Conservation (phyloP, 2,113 vertebrate genomes). For the Arizona elegans region DNA sequence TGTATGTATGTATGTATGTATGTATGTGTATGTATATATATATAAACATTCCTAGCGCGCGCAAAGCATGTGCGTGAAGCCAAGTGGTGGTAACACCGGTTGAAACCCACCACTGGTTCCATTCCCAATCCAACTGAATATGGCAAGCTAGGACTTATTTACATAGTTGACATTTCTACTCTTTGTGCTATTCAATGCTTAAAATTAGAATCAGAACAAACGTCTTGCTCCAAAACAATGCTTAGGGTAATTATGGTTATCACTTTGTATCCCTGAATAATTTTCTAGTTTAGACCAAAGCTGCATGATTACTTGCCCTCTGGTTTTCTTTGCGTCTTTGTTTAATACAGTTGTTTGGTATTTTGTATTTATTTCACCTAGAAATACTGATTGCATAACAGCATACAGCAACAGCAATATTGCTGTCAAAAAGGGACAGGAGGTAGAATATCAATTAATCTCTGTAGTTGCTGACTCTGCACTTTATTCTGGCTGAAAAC, state of each 20-base stretch:
- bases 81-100: no score
- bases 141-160: not conserved
- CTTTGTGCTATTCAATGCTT: not conserved
- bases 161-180: not conserved
- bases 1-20: no score
- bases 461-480: constrained; percentile 40
- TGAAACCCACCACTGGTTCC: no score
- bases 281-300: not conserved
- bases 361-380: constrained; percentile 20
- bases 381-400: not conserved
- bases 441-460: not conserved
- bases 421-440: not conserved
- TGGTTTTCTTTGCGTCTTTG: not conserved
- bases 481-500: constrained; percentile 24
- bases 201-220: not conserved
- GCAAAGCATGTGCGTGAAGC: no score
- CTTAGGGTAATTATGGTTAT: not conserved
- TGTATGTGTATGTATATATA: no score
- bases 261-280: not conserved
- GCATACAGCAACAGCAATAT: not conserved
- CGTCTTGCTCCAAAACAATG: not conserved
- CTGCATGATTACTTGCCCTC: not conserved
- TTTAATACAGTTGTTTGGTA: constrained; percentile 33
- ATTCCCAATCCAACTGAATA: not conserved
- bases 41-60: no score